Conservation (phyloP, 2,888 invertebrate species). For the Macrosoma leucophasiata region DNA sequence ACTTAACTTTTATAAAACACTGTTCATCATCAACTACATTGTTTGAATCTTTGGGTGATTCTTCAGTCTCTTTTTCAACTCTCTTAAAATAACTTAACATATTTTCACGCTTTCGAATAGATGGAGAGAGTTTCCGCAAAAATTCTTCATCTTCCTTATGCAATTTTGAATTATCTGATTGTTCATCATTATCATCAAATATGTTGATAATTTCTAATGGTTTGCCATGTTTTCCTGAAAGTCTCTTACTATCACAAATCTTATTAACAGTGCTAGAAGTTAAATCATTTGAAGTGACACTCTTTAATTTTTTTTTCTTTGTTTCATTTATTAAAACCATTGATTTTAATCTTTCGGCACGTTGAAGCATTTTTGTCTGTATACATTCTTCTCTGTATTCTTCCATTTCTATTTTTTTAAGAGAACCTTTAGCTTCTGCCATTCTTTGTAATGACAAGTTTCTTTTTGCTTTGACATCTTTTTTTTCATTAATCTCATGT, state of each 20-base stretch:
- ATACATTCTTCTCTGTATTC: constrained; percentile 75
- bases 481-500: constrained; percentile 40
- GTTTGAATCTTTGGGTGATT: constrained; percentile 27
- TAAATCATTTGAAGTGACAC: constrained; percentile 8
- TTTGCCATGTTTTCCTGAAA: constrained; percentile 7
- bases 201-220: constrained; percentile 8
- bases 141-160: constrained; percentile 62
- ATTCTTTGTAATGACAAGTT: constrained; percentile 74
- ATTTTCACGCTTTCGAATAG: constrained; percentile 76
- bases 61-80: constrained; percentile 46
- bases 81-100: constrained; percentile 77
- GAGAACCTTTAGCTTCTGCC: constrained; percentile 78
- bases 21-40: constrained; percentile 32
- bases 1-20: constrained; percentile 50
- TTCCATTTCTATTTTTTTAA: constrained; percentile 75
- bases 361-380: constrained; percentile 74
- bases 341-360: constrained; percentile 75
- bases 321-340: constrained; percentile 49
- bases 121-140: constrained; percentile 72
- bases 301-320: constrained; percentile 28
- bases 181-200: constrained; percentile 10
- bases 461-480: constrained; percentile 58
- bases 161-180: constrained; percentile 20
- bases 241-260: constrained; percentile 8
- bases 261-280: too few relatives aligned